Conservation (phyloP, 2,113 vertebrate genomes). For the Leiothrix lutea region DNA sequence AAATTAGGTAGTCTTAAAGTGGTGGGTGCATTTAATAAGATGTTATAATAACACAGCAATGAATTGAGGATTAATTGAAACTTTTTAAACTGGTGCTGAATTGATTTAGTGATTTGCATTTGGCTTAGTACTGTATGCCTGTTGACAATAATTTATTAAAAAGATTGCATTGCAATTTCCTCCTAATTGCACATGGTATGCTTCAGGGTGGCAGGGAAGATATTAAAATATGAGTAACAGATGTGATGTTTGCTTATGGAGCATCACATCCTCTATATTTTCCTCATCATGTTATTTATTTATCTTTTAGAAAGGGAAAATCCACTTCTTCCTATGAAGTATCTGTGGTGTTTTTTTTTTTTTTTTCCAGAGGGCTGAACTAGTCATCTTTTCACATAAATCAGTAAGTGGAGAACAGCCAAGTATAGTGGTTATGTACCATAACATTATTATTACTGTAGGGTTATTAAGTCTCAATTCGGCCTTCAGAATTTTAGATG, state of each 20-base stretch:
- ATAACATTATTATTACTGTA: not conserved
- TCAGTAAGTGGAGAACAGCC: not conserved
- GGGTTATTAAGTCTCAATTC: not conserved
- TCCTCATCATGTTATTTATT: slow-evolving; percentile 27
- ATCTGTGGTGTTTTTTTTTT: not conserved
- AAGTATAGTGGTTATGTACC: not conserved
- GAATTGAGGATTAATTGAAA: slow-evolving; percentile 52
- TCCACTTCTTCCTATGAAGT: not conserved
- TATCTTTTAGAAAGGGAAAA: slow-evolving; percentile 14
- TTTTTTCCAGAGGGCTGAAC: not conserved
- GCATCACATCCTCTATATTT: slow-evolving; percentile 15
- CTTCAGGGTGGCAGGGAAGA: slow-evolving; percentile 40
- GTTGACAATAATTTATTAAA: slow-evolving; percentile 16
- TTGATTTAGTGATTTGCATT: slow-evolving; percentile 44
- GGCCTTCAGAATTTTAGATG: not conserved
- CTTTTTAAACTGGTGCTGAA: slow-evolving; percentile 19
- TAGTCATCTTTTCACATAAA: not conserved
- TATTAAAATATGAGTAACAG: slow-evolving; percentile 65
- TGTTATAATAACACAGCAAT: not conserved
- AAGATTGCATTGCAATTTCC: slow-evolving; percentile 26
- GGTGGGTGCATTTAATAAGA: not conserved
- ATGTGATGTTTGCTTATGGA: slow-evolving; percentile 37
- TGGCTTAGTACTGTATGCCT: not conserved
- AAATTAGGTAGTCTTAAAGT: not conserved
- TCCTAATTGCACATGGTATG: slow-evolving; percentile 38